Base-by-base conservation (phyloP, 2,113 vertebrate species). In the Dinomys branickii region DNA sequence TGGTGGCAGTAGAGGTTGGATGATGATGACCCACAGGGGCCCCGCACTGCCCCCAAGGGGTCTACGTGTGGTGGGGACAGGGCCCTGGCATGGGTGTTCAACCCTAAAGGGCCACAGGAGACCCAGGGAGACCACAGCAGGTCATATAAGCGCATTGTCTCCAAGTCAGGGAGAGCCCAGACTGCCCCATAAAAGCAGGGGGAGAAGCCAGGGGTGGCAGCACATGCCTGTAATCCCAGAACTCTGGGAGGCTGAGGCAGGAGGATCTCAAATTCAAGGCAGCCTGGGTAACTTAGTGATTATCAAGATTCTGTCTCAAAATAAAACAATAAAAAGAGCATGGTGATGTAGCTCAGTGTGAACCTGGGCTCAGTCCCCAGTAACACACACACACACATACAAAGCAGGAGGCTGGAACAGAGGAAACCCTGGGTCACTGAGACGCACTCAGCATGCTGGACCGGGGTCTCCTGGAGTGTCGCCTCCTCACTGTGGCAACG, bases 1-100 rank as follows among this genome's bases (percentile, higher is more conserved):
- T 95, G 91, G 92, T 94, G 90, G 58, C 80, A 97, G 73, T 38
- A 28, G 7, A 50, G 84, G 41, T 50, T 3, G 83, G 81, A 65
- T 0, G 69, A 75, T 41, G 5, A 73, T 28, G 5, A 73, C 87
- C 94, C 9, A 22, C 4, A 3, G 65, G 13, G 93, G 54, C 24
- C 71, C 12, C 47, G 10, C 1, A 3, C 73, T 1, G 4, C 73
- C 41, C 38, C 73, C 0, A 35, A 63, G 44, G 61, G 47, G 33
- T 24, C 54, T 83, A 47, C n/a, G 73, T 50, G 63, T 14, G 54
- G 9, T 12, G 3, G 71, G 67, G 47, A 11, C 2, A 7, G 75
- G 50, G 28, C 30, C 58, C 73, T 54, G 22, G 28, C 0, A 5
- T 0, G 4, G 22, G n/a, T 20, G 33, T 13, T 69, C 59, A 58